These are phyloP conservation scores for Morinoia aosen DNA, from an alignment of 2,888 invertebrate genomes.

Conservation along the genomic window DNA sequence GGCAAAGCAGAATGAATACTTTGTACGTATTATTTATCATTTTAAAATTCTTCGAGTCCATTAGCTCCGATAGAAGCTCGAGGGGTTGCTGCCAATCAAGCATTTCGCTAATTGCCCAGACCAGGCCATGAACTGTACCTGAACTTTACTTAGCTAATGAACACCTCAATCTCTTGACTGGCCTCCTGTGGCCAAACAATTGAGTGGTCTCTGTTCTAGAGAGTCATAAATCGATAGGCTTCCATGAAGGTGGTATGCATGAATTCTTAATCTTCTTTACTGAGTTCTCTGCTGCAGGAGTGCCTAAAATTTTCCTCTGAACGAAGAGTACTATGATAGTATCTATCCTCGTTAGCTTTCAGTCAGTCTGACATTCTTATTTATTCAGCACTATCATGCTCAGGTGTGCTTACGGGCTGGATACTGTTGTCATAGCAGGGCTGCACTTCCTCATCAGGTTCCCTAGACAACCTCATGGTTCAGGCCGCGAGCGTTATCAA, in stretches of 20 bases:
- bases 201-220: not conserved
- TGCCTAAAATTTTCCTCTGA: not conserved
- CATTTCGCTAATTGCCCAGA: not conserved
- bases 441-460: not conserved
- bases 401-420: too few species aligned
- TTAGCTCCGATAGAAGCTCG: not conserved
- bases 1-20: not conserved
- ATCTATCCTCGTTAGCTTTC: not conserved
- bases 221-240: not conserved
- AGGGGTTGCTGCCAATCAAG: not conserved
- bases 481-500: not conserved
- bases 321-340: not conserved
- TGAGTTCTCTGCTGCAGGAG: not conserved
- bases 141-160: not conserved
- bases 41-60: not conserved
- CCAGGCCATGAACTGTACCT: not conserved
- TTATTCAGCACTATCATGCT: too few species aligned
- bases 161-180: not conserved
- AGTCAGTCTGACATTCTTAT: not conserved
- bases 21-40: not conserved
- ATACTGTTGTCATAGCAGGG: not conserved
- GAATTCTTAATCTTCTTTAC: not conserved
- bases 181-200: not conserved
- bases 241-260: not conserved
- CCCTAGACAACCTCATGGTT: not conserved